These are phyloP conservation scores for Tipula vernalis DNA, from an alignment of 2,888 invertebrate species.

Conservation along the genomic window DNA sequence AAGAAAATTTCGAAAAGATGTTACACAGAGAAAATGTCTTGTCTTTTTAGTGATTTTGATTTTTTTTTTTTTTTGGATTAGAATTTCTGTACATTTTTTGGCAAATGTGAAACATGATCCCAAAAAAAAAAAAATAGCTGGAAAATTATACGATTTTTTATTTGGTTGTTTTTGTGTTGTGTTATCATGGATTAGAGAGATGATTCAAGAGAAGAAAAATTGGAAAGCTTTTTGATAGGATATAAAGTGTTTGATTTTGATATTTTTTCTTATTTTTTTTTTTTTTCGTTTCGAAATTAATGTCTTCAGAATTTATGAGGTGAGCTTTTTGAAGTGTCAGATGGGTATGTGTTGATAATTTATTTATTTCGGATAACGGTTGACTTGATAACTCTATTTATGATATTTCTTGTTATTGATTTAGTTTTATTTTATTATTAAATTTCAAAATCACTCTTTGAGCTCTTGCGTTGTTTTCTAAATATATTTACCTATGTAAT, in stretches of 20 bases:
- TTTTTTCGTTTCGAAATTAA: background rate
- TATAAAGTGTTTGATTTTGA: background rate
- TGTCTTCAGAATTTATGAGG: background rate
- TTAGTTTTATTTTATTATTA: background rate
- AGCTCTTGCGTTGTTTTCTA: background rate
- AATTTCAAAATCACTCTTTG: background rate
- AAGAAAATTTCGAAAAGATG: conserved; percentile 4
- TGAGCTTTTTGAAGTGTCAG: background rate
- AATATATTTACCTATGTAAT: background rate
- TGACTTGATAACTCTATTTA: background rate
- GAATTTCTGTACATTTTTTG: background rate
- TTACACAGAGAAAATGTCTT: background rate
- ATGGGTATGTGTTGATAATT: background rate
- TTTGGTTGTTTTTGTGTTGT: background rate
- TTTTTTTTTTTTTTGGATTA: background rate
- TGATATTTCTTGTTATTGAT: background rate
- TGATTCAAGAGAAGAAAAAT: background rate
- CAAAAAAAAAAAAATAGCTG: background rate
- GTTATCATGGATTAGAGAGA: conserved; percentile 4
- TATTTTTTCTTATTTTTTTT: background rate
- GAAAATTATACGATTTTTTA: background rate
- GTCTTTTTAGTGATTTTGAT: background rate
- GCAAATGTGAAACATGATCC: conserved; percentile 4
- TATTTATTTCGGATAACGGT: background rate
- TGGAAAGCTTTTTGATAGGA: conserved; percentile 4